These are phyloP conservation scores for Sabatieria punctata DNA, from an alignment of 2,888 invertebrate species.

Conservation along the genomic window DNA sequence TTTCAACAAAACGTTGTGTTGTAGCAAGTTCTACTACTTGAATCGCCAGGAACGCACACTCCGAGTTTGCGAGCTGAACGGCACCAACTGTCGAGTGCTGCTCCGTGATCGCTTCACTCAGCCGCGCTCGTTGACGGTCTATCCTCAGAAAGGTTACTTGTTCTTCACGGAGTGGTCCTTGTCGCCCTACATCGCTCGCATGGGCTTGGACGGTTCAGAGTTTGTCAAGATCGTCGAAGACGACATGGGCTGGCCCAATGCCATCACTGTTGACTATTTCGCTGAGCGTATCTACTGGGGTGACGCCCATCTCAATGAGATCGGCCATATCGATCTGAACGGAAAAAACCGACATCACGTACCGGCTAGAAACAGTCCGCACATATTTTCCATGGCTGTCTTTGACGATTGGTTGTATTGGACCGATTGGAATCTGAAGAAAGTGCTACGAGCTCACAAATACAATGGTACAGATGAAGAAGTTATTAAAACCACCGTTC, in stretches of 20 bases:
- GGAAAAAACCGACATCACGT: constrained; percentile 56
- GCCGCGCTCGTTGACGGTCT: constrained; percentile 80
- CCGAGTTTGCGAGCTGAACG: constrained; percentile 83
- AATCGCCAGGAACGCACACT: constrained; percentile 85
- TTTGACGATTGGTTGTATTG: constrained; percentile 83
- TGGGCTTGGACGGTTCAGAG: constrained; percentile 91
- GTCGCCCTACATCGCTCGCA: constrained; percentile 83
- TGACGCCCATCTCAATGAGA: constrained; percentile 92
- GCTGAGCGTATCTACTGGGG: constrained; percentile 88
- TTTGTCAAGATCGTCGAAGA: constrained; percentile 73
- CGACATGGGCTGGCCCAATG: constrained; percentile 96
- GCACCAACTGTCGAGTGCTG: constrained; percentile 70
- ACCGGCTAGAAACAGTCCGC: constrained; percentile 7
- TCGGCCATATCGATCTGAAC: constrained; percentile 67
- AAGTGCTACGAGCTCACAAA: constrained; percentile 70
- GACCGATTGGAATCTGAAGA: constrained; percentile 93
- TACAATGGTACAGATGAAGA: constrained; percentile 46
- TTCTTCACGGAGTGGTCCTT: constrained; percentile 79
- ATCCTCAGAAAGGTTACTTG: constrained; percentile 56
- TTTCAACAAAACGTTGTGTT: constrained; percentile 11
- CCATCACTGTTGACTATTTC: constrained; percentile 84
- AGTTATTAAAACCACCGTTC: constrained; percentile 22
- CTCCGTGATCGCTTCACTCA: constrained; percentile 63
- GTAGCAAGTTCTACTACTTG: constrained; percentile 80
- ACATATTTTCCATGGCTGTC: constrained; percentile 56